Base-by-base conservation (phyloP, 2,797 vertebrate genomes). In the Naso thynnoides region DNA sequence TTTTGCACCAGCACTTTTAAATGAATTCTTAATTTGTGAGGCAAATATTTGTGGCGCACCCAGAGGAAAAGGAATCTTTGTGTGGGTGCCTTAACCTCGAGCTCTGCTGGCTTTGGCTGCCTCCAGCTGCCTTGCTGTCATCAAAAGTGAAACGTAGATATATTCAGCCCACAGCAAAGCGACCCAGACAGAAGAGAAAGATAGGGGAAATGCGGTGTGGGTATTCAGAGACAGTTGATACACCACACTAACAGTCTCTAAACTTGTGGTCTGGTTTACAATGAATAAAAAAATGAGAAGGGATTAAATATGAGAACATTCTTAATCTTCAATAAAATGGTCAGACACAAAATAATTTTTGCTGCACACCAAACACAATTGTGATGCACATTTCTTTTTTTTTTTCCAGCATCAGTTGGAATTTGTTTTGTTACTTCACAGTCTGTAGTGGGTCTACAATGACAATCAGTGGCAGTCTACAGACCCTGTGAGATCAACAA, bases 1-100 rank as follows among this genome's bases (percentile, higher is more conserved):
- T 78, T 87, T 82, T 78, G 68, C 73, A 63, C 70, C 45, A 59
- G 68, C 74, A 78, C 72, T 83, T 87, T 85, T 75, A 81, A 89
- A 90, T 88, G 14, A 82, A 89, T 91, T 79, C 85, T 84, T 90
- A 79, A 91, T 90, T 88, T 86, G 71, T 53, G 69, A 87, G 47
- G 82, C 84, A 90, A 91, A 91, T 78, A 88, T 88, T 79, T 79
- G 65, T 19, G 56, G 72, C 42, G 2, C 64, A 73, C 59, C 64
- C 26, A 0, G 78, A 77, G 83, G 44, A 58, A 54, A 62, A 36
- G 3, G 5, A n/a, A 44, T 65, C 59, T 66, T 67, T 78, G 73
- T 63, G 74, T 62, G 59, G 60, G 78, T 73, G 62, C 58, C 36
- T 70, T 49, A 53, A 82, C 71, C 81, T 45, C 23, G 1, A 65